Conservation (phyloP, 2,113 vertebrate species). For the Percopsis transmontana region DNA sequence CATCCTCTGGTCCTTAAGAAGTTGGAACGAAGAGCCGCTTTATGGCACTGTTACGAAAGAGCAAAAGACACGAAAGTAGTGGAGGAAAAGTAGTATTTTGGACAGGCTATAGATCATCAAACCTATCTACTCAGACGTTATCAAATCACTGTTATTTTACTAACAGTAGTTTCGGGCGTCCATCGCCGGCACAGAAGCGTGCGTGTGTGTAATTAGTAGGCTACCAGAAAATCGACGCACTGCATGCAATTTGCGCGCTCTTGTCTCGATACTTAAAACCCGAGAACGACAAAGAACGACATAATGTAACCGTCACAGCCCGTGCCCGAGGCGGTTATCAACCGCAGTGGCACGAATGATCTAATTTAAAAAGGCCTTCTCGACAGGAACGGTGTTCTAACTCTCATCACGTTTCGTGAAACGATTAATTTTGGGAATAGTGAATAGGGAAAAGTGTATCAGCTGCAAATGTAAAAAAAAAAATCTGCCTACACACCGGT, state of each 20-base stretch:
- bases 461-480: neutral
- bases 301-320: conserved; percentile 19
- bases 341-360: neutral
- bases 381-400: no score
- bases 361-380: no score
- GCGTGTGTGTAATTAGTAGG: conserved; percentile 51
- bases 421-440: neutral
- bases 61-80: conserved; percentile 7
- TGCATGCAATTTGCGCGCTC: conserved; percentile 59
- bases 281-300: conserved; percentile 57
- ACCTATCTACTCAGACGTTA: neutral
- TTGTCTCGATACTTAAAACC: conserved; percentile 62
- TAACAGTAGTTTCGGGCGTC: neutral
- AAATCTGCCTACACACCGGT: neutral
- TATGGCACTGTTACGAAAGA: conserved; percentile 45
- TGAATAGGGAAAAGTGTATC: neutral
- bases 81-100: conserved; percentile 30
- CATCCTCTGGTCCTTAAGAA: conserved; percentile 54
- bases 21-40: conserved; percentile 50
- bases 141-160: neutral
- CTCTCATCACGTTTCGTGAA: neutral
- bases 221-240: conserved; percentile 55
- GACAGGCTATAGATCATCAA: neutral
- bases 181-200: neutral
- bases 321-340: neutral